Evolutionary conservation across 2,888 invertebrate genomes (phyloP).

Genomic region (Lamellibrachia satsuma): DNA sequence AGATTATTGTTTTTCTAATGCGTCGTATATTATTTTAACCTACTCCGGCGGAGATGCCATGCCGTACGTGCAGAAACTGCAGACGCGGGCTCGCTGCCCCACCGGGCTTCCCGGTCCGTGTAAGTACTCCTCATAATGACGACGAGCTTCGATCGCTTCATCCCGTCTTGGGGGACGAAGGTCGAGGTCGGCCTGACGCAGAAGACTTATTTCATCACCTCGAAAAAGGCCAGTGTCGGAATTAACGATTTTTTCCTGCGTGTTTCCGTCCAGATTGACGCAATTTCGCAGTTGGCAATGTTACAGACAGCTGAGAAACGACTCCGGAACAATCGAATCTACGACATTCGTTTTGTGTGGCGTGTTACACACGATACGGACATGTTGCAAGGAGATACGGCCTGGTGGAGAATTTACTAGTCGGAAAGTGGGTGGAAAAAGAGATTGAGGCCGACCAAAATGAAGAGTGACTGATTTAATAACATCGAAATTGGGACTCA

Average conservation of each 20-base stretch:
- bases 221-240: background rate
- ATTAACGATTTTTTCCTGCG: background rate
- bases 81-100: background rate
- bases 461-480: too few species aligned
- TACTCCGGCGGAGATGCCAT: background rate
- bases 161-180: background rate
- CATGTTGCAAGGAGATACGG: too few species aligned
- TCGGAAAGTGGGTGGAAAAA: too few species aligned
- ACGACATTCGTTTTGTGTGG: background rate
- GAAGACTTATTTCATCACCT: background rate
- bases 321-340: background rate
- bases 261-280: background rate
- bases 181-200: background rate
- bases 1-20: background rate
- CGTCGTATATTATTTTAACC: background rate
- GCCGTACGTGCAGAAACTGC: background rate
- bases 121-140: background rate
- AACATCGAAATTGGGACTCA: too few species aligned
- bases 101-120: background rate
- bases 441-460: too few species aligned
- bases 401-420: too few species aligned
- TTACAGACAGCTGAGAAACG: background rate
- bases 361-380: background rate
- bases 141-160: background rate
- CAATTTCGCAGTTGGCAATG: background rate